Conservation (phyloP, 2,888 invertebrate genomes). For the Trachelus stipa region DNA sequence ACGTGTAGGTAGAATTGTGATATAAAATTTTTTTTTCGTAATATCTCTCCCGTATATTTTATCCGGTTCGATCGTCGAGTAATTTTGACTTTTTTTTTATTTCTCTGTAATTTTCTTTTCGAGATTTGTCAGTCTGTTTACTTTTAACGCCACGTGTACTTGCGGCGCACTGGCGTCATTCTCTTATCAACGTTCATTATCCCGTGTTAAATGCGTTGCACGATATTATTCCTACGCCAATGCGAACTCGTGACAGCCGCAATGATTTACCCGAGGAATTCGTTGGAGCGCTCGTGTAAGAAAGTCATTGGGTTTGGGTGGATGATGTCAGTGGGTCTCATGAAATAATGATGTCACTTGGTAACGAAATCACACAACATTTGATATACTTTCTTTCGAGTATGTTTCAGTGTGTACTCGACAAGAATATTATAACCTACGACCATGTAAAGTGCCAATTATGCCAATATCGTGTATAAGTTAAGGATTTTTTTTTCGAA, state of each 20-base stretch:
- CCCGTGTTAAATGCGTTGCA: neutral
- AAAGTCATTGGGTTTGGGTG: neutral
- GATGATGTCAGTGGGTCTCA: neutral
- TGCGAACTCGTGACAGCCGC: neutral
- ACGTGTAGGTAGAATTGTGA: neutral
- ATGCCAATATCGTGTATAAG: too few species aligned
- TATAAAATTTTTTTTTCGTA: neutral
- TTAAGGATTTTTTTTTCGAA: too few species aligned
- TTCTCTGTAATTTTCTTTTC: neutral
- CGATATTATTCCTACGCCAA: neutral
- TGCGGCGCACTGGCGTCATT: neutral
- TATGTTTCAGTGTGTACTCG: neutral
- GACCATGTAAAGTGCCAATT: too few species aligned
- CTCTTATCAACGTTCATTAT: neutral
- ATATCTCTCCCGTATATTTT: neutral
- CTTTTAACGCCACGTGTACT: neutral
- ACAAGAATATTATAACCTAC: neutral
- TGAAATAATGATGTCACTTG: neutral
- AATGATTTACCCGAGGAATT: neutral
- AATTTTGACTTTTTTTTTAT: neutral
- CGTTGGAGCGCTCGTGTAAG: neutral
- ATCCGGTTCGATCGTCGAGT: neutral
- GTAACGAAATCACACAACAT: neutral
- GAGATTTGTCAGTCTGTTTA: too few species aligned
- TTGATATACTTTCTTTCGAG: neutral